Base-by-base conservation (phyloP, 2,888 invertebrate species). In the Caenorhabditis sulstoni region DNA sequence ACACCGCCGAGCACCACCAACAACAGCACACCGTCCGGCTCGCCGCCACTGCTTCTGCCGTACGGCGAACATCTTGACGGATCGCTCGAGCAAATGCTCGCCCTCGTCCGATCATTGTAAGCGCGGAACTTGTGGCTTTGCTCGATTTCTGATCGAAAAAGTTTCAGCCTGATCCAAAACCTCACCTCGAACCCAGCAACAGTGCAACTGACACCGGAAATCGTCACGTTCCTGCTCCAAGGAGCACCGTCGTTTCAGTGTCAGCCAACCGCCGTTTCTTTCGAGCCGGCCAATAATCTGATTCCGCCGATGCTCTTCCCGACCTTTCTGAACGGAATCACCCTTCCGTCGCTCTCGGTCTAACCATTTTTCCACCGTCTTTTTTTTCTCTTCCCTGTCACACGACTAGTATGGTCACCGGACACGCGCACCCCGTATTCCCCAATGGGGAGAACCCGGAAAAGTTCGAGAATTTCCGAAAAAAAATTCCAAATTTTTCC, bases 391-490 rank as follows among this genome's bases (percentile, higher is more conserved):
- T 58, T 66, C 75, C 18, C 57, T 68, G 75, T 76, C 77, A 68
- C 49, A 16, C 41, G 64, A 74, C 59, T 53, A 59, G 62, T 62
- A 52, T 45, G 50, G 67, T 57, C 50, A 52, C 29, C 29, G 52
- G 68, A 68, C 77, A 70, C 44, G 50, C 55, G 22, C 55, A 39
- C 29, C 59, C 66, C 61, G 80, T 82, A 80, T 45, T 80, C 82
- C 82, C 82, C 82, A 64, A 82, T 78, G 82, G 82, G 82, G 82
- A 82, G 55, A 23, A 14, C 47, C 41, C 41, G n/a, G n/a, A n/a
- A n/a, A n/a, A n/a, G n/a, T n/a, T n/a, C n/a, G n/a, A n/a, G n/a
- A n/a, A n/a, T n/a, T 20, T 49, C 18, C 14, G 35, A 14, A 3
- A 18, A 11, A 47, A 47, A 44, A 9, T 14, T 7, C n/a, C n/a